These are phyloP conservation scores for Amblyopsis rosae DNA, from an alignment of 2,113 vertebrate species.

Conservation along the genomic window DNA sequence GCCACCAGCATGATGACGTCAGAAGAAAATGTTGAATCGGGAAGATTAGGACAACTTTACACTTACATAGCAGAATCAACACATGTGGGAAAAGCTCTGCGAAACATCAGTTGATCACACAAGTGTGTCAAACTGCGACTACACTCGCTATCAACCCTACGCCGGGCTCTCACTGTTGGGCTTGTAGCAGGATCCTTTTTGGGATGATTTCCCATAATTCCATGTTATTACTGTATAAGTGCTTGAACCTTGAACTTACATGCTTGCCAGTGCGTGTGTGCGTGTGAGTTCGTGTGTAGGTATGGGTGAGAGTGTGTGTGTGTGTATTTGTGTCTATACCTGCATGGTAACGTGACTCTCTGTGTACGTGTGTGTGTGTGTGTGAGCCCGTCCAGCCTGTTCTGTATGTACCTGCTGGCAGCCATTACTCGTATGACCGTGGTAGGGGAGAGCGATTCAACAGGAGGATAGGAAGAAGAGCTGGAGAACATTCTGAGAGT, in stretches of 20 bases:
- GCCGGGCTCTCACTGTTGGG: not conserved
- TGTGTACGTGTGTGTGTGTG: conserved; percentile 26
- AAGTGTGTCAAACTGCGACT: not conserved
- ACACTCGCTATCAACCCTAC: not conserved
- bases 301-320: not conserved
- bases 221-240: no score
- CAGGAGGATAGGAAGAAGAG: conserved; percentile 1
- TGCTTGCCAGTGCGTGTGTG: not conserved
- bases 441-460: no score
- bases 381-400: no score
- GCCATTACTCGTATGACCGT: no score
- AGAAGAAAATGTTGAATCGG: conserved; percentile 4
- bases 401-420: no score
- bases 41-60: not conserved
- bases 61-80: no score
- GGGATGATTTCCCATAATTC: not conserved
- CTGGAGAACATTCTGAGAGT: conserved; percentile 29
- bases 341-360: conserved; percentile 44
- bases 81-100: no score
- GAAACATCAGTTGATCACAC: no score
- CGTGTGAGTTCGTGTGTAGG: not conserved
- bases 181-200: no score
- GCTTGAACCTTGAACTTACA: not conserved
- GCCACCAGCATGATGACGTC: not conserved
- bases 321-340: conserved; percentile 18